Evolutionary conservation across 2,888 invertebrate species (phyloP).

Genomic region (Zhengitettix transpicula): DNA sequence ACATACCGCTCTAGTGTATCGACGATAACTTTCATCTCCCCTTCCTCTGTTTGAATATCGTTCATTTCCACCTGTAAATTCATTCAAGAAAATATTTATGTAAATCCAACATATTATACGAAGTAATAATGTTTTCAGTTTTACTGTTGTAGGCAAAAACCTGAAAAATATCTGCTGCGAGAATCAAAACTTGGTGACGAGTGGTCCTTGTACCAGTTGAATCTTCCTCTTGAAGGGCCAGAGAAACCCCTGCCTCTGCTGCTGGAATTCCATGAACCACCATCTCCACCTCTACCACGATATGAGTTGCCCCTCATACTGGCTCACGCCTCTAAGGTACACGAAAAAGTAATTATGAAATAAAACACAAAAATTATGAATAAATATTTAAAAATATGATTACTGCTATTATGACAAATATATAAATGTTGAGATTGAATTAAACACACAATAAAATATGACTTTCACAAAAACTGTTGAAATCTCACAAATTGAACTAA

Average conservation of each 20-base stretch:
- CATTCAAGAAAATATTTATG: too few species aligned
- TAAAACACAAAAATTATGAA: too few species aligned
- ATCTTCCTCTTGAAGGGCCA: conserved; percentile 10
- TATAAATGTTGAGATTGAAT: too few species aligned
- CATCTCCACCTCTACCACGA: conserved; percentile 10
- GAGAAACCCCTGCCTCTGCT: conserved; percentile 6
- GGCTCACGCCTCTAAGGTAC: neutral
- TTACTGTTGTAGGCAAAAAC: neutral
- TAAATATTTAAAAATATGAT: too few species aligned
- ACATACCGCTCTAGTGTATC: conserved; percentile 10
- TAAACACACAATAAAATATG: too few species aligned
- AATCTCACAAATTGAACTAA: too few species aligned
- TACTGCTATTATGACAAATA: too few species aligned
- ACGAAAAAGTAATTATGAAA: too few species aligned
- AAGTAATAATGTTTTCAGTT: too few species aligned
- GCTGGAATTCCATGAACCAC: conserved; percentile 6
- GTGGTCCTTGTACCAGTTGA: conserved; percentile 13
- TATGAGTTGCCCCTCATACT: conserved; percentile 9
- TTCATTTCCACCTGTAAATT: conserved; percentile 2
- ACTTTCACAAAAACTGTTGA: too few species aligned
- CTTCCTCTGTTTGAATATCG: conserved; percentile 11
- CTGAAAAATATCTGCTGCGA: conserved; percentile 8
- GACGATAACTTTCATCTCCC: conserved; percentile 12
- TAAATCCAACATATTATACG: too few species aligned
- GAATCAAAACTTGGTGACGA: conserved; percentile 11